Evolutionary conservation across 2,888 invertebrate species (phyloP), one percentile per base, ranked within the genome.

Genomic region (Sesia apiformis): DNA sequence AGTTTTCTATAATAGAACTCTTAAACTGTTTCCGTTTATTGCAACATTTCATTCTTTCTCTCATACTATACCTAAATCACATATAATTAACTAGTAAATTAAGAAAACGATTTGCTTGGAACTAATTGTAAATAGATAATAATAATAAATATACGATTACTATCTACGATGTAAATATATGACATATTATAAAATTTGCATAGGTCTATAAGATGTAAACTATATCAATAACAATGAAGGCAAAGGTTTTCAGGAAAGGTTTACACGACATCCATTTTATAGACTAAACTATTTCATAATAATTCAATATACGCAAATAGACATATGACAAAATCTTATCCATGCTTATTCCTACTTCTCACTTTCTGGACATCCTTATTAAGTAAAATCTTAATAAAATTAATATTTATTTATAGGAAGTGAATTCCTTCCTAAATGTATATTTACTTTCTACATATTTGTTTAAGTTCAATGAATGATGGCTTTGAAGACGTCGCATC

Each of bases 331-430:
- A 57, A 55, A 55, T 54, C 51, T 56, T 42, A 51, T 51, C 39
- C 42, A 54, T 38, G 5, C 38, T 3, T 38, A 53, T 60, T 64
- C 55, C 61, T 66, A 67, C 60, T 60, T 68, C 66, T 70, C 68
- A 67, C 69, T 81, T 76, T 81, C 74, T 78, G 76, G 76, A 80
- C 75, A 72, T 72, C 65, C 72, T 77, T 76, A 53, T 51, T 39
- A 42, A 7, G 42, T 42, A 42, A 42, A 42, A 6, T 23, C 23
- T 23, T 23, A 23, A 23, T 23, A 23, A 23, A 23, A 23, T 23
- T 23, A 23, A 23, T 23, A 23, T 23, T 23, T 23, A 23, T 23
- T 23, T 23, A 23, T 1, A 23, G 23, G 23, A 23, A 23, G 23
- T 23, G 23, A 23, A 23, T 23, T 23, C 23, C 23, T 23, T 23